These are phyloP conservation scores for Microtus richardsoni DNA, from an alignment of 2,113 vertebrate species.

Conservation along the genomic window DNA sequence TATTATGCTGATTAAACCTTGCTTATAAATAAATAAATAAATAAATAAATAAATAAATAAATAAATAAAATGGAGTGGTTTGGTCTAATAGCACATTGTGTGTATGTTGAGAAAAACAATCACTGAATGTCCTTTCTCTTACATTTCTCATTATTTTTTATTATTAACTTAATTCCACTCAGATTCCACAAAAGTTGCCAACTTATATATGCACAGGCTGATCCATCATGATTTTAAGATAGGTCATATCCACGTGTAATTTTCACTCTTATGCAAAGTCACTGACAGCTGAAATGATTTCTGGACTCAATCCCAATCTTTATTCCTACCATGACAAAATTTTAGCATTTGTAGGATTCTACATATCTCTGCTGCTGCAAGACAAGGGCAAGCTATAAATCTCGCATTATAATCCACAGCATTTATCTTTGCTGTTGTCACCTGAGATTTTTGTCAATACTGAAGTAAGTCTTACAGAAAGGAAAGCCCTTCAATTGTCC, in stretches of 20 bases:
- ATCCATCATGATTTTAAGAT: not conserved
- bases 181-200: not conserved
- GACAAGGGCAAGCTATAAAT: not conserved
- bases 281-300: not conserved
- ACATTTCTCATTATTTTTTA: not conserved
- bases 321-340: slow-evolving; percentile 43
- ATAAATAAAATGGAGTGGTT: not conserved
- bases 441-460: slow-evolving; percentile 55
- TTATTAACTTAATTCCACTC: not conserved
- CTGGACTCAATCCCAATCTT: slow-evolving; percentile 24
- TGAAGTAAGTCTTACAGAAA: slow-evolving; percentile 30
- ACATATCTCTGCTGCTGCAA: not conserved
- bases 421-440: slow-evolving; percentile 62
- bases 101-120: not conserved
- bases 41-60: not conserved
- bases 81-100: not conserved
- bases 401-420: not conserved
- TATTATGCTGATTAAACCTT: too few relatives aligned
- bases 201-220: not conserved
- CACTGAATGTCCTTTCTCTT: not conserved
- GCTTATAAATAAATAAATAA: too few relatives aligned
- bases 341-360: slow-evolving; percentile 28
- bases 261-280: not conserved
- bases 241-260: not conserved
- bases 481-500: not conserved